Base-by-base conservation (phyloP, 2,888 invertebrate genomes). In the Andricus quercusramuli region DNA sequence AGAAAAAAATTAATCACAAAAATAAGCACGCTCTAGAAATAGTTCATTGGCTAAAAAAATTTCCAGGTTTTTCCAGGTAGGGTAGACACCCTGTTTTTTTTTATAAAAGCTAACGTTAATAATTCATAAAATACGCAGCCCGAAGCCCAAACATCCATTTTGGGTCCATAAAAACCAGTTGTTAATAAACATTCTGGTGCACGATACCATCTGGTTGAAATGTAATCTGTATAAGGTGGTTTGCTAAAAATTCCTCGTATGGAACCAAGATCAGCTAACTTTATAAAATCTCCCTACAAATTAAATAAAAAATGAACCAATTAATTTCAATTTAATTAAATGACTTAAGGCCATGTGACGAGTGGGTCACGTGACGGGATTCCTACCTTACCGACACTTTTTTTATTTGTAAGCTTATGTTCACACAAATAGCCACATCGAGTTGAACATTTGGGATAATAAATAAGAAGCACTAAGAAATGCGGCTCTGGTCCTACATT, bases 111-210 rank as follows among this genome's bases (percentile, higher is more conserved):
- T 89, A 92, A 95, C 94, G 95, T 95, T 77, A 95, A 89, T 88
- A 96, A 94, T 93, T 96, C 96, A 90, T 94, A 96, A 90, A 95
- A 95, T 44, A 96, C 95, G 89, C 96, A 96, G 9, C 96, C 96
- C 1, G 94, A 93, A 56, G 96, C 95, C 96, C 96, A 96, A 67
- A 96, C 93, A 89, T 96, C 96, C 95, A 96, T 95, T 92, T 95
- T 95, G n/a, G 95, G 94, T 0, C 94, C 94, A 89, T 96, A 96
- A 89, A 94, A 94, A 0, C 96, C 96, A 67, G 94, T 94, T 0
- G 95, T 95, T 29, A 96, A 90, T 1, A 96, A 92, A 90, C 95
- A 96, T 91, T 96, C 96, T 0, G 96, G 96, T 1, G 96, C 95
- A 59, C 96, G 93, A 90, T 94, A 96, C 96, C 96, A 96, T 87